Evolutionary conservation across 92 coral and sea anemone species (phyloP).

Genomic region (Desmophyllum pertusum): DNA sequence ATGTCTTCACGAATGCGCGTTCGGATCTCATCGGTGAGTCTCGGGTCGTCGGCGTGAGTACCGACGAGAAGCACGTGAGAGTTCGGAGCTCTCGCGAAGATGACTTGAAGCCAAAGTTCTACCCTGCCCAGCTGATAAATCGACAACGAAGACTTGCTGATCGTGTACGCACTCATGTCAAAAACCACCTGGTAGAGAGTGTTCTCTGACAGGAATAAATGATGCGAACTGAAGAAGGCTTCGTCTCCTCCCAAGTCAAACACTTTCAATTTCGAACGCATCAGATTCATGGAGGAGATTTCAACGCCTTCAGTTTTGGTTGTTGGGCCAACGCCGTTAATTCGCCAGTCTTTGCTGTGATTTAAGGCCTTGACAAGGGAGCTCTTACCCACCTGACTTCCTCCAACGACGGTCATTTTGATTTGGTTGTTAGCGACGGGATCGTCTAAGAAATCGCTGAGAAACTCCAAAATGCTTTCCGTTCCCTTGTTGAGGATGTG

Average conservation of each 20-base stretch:
- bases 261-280: constrained; percentile 68
- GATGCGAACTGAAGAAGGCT: constrained; percentile 60
- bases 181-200: constrained; percentile 82
- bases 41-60: constrained; percentile 84
- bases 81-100: constrained; percentile 81
- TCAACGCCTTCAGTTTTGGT: constrained; percentile 72
- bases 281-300: constrained; percentile 62
- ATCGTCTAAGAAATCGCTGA: constrained; percentile 75
- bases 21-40: constrained; percentile 72
- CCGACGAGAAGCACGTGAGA: constrained; percentile 81
- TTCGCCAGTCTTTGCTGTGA: constrained; percentile 69
- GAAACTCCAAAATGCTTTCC: constrained; percentile 73
- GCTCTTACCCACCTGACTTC: constrained; percentile 76
- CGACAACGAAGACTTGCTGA: constrained; percentile 63
- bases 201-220: constrained; percentile 83
- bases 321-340: constrained; percentile 53
- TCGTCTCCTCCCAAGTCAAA: constrained; percentile 86
- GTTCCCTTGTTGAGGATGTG: constrained; percentile 73
- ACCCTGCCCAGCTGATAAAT: constrained; percentile 73
- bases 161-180: constrained; percentile 81
- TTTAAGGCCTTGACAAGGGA: constrained; percentile 66
- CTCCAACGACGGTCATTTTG: constrained; percentile 79
- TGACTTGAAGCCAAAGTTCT: constrained; percentile 84
- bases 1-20: constrained; percentile 79
- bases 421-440: constrained; percentile 83